Percentiles rank a stretch among this genome's conserved stretches.
These are phyloP conservation scores for Copidosoma aretas DNA, from an alignment of 2,888 invertebrate species.

Conservation along the genomic window DNA sequence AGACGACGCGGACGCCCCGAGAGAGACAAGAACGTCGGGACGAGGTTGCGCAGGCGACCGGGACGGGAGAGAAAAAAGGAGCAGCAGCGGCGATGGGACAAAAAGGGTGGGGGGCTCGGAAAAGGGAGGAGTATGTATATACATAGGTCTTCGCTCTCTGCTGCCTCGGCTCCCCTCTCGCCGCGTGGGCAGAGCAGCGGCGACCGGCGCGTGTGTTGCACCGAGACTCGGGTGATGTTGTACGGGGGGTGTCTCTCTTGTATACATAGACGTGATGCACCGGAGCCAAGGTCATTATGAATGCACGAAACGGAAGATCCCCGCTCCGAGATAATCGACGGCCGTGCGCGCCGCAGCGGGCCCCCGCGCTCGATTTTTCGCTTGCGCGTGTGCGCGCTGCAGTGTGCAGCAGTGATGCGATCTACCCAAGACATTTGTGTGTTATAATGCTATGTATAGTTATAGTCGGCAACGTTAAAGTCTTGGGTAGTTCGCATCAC, in stretches of 20 bases:
- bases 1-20: constrained; percentile 39
- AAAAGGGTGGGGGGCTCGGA: background rate
- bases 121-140: background rate
- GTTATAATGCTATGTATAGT: too few species aligned
- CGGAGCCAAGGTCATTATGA: constrained; percentile 39
- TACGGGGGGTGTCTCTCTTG: too few species aligned
- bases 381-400: too few species aligned
- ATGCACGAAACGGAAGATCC: constrained; percentile 37
- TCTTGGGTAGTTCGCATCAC: too few species aligned
- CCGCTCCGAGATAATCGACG: constrained; percentile 32
- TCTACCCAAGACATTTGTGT: too few species aligned
- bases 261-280: background rate
- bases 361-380: background rate
- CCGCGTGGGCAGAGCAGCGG: constrained; percentile 22
- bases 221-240: too few species aligned
- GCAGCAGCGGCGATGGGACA: background rate
- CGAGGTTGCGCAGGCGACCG: constrained; percentile 22
- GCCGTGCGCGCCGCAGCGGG: constrained; percentile 6
- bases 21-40: constrained; percentile 42
- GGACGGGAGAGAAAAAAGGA: constrained; percentile 27
- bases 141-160: too few species aligned
- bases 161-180: too few species aligned
- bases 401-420: too few species aligned
- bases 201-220: background rate
- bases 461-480: too few species aligned